Evolutionary conservation across 2,113 vertebrate genomes (phyloP).

Genomic region (Plotosus lineatus): DNA sequence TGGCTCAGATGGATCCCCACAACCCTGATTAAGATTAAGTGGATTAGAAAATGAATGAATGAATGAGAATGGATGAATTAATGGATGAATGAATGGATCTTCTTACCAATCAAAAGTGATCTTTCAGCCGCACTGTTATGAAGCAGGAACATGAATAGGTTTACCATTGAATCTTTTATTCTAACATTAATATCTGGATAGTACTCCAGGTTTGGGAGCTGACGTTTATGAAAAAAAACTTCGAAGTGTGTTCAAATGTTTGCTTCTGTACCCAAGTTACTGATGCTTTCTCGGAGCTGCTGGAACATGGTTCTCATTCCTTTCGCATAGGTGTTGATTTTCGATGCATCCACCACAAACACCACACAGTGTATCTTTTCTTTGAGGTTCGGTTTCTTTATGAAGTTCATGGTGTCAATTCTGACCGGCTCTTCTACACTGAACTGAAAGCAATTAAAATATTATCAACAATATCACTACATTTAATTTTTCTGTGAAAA

Average conservation of each 20-base stretch:
- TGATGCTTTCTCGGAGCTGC: constrained; percentile 67
- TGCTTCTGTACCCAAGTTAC: constrained; percentile 59
- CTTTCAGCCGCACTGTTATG: not conserved
- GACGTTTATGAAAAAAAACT: not conserved
- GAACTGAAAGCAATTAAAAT: constrained; percentile 57
- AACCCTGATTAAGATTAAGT: too few relatives aligned
- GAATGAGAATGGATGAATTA: too few relatives aligned
- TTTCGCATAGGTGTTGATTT: constrained; percentile 57
- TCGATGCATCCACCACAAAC: constrained; percentile 66
- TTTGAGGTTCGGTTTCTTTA: constrained; percentile 59
- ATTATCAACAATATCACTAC: not conserved
- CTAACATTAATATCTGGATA: not conserved
- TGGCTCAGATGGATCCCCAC: too few relatives aligned
- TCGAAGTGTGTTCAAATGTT: not conserved
- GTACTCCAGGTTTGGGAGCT: not conserved
- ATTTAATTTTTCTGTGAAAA: not conserved
- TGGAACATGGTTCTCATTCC: constrained; percentile 58
- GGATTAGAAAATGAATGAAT: too few relatives aligned
- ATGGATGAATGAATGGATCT: too few relatives aligned
- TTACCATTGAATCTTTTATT: not conserved
- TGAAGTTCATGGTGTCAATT: constrained; percentile 61
- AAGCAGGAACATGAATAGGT: not conserved
- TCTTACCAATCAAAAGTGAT: not conserved
- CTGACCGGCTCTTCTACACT: constrained; percentile 58
- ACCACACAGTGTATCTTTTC: constrained; percentile 72